Conservation (phyloP, 2,113 vertebrate genomes). For the Cyprinodon brontotheroides region DNA sequence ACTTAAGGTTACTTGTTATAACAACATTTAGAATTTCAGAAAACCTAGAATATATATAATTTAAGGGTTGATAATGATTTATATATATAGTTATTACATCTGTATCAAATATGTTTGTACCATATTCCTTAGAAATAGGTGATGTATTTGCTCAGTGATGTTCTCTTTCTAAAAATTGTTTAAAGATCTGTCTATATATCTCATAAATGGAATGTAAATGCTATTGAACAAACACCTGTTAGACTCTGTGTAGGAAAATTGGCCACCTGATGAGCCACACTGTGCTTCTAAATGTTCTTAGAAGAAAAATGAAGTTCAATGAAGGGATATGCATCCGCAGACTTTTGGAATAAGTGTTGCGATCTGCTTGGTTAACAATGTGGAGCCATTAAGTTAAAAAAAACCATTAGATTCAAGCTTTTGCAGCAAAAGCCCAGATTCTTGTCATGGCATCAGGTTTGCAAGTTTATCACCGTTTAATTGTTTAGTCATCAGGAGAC, state of each 20-base stretch:
- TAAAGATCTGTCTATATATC: not conserved
- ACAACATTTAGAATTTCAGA: slow-evolving; percentile 6
- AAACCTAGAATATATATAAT: not conserved
- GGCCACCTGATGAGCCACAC: slow-evolving; percentile 39
- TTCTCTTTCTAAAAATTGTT: not conserved
- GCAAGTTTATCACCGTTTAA: slow-evolving; percentile 32
- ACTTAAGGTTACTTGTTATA: no score
- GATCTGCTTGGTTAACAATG: slow-evolving; percentile 19
- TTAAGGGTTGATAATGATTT: not conserved
- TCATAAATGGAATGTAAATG: not conserved
- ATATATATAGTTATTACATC: not conserved
- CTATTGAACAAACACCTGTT: slow-evolving; percentile 16
- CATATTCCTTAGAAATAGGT: not conserved
- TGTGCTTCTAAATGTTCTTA: slow-evolving; percentile 5
- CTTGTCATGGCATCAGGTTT: slow-evolving; percentile 5
- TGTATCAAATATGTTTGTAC: not conserved
- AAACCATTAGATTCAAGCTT: slow-evolving; percentile 27
- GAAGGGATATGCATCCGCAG: not conserved
- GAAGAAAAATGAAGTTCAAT: not conserved
- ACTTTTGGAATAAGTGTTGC: not conserved
- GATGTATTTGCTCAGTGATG: not conserved
- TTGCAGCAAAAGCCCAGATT: not conserved
- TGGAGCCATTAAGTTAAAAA: not conserved
- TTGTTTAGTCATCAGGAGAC: slow-evolving; percentile 16
- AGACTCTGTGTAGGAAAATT: slow-evolving; percentile 49